These are phyloP conservation scores for Dynastes grantii DNA, from an alignment of 2,888 invertebrate genomes.

Conservation along the genomic window DNA sequence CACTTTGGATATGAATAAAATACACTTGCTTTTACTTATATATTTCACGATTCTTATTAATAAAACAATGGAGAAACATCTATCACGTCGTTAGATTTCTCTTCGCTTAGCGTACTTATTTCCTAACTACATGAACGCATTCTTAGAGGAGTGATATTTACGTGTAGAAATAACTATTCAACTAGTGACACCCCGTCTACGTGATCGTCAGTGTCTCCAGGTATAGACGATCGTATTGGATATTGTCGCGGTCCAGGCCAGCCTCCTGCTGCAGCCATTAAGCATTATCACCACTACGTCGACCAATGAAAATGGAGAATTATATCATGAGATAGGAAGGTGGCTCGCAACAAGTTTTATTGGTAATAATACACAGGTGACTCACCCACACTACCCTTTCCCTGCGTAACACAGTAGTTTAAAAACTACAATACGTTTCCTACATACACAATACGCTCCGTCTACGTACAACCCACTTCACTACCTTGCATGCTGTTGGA, in stretches of 20 bases:
- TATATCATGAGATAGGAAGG: constrained; percentile 59
- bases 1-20: too few species aligned
- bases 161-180: constrained; percentile 12
- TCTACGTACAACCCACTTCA: constrained; percentile 1
- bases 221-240: constrained; percentile 60
- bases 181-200: constrained; percentile 51
- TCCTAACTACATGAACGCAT: not conserved
- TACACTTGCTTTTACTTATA: too few species aligned
- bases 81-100: not conserved
- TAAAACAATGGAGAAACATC: too few species aligned
- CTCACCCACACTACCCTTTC: constrained; percentile 54
- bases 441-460: constrained; percentile 15
- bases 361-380: constrained; percentile 57
- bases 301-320: constrained; percentile 62
- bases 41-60: too few species aligned
- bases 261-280: constrained; percentile 69
- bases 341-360: constrained; percentile 62
- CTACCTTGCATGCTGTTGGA: not conserved
- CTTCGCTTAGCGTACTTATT: not conserved
- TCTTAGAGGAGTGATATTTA: constrained; percentile 15
- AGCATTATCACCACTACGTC: constrained; percentile 63
- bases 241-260: constrained; percentile 63
- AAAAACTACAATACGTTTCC: constrained; percentile 31
- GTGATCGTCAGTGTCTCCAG: constrained; percentile 51
- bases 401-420: constrained; percentile 40